Percentiles rank a stretch among this genome's conserved stretches.
These are phyloP conservation scores for Eciton burchellii DNA, from an alignment of 1,140 invertebrate genomes.

Conservation along the genomic window DNA sequence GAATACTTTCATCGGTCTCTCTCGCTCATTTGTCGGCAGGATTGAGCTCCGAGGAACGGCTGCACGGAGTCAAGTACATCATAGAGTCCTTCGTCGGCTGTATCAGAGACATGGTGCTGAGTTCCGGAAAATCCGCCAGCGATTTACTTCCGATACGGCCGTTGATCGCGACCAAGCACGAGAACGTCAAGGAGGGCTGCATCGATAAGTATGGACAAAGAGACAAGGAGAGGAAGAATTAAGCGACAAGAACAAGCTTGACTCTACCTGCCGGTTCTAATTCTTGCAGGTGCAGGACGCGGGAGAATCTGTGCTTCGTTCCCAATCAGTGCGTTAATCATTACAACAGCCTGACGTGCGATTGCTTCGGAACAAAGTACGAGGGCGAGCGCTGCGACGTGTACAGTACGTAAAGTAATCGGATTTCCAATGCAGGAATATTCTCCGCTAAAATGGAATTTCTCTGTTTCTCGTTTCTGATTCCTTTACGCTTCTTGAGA, in stretches of 20 bases:
- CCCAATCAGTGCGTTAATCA: constrained; percentile 95
- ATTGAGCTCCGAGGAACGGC: constrained; percentile 92
- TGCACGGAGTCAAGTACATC: constrained; percentile 95
- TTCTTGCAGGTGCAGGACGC: constrained; percentile 89
- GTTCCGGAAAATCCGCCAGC: constrained; percentile 93
- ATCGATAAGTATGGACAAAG: constrained; percentile 88
- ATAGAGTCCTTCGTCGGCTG: constrained; percentile 97
- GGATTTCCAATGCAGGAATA: constrained; percentile 20
- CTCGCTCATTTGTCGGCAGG: constrained; percentile 86
- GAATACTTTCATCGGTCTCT: neutral
- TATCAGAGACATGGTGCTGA: constrained; percentile 93
- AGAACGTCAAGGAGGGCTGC: constrained; percentile 94
- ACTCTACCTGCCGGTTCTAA: too few relatives aligned
- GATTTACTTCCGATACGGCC: constrained; percentile 92
- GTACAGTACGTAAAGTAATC: constrained; percentile 90
- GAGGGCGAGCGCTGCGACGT: constrained; percentile 96
- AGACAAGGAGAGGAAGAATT: too few relatives aligned
- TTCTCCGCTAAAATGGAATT: neutral
- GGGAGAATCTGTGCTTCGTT: constrained; percentile 93
- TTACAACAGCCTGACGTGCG: constrained; percentile 93
- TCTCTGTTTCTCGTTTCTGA: neutral
- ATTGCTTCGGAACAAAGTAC: constrained; percentile 96
- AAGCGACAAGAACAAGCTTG: too few relatives aligned
- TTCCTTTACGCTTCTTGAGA: neutral
- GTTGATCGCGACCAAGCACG: constrained; percentile 93